Base-by-base conservation (phyloP, 2,888 invertebrate species). In the Limnephilus lunatus region DNA sequence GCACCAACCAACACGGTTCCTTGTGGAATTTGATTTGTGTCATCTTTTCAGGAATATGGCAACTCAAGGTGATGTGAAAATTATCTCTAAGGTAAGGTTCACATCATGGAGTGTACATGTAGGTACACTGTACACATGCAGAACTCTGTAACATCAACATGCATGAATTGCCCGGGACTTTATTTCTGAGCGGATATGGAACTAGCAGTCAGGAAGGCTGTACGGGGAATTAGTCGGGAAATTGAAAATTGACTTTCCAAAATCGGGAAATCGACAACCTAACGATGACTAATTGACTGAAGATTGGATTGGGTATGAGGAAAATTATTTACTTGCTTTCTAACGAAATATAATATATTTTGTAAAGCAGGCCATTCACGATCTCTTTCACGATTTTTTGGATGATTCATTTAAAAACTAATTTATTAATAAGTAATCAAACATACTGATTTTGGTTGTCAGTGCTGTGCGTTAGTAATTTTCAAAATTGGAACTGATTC, bases 251-350 rank as follows among this genome's bases (percentile, higher is more conserved):
- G 25, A 83, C 25, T 83, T 83, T 35, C 35, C 35, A 32, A 83
- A 11, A 83, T 83, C 83, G 83, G 83, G 35, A 83, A 83, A 83
- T 83, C 83, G 32, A 35, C 35, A 68, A 68, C 25, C 68, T 68
- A 68, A 83, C 83, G 32, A 31, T 15, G n/a, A 39, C 35, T 83
- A 83, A 83, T 83, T 83, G 83, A 19, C 7, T 83, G 83, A 39
- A 35, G 83, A 83, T 83, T 83, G 25, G 35, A 83, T 35, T 83
- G 25, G 68, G 9, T 25, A 25, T n/a, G 25, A 68, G 68, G 68
- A 68, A 68, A 68, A 68, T 68, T 19, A 25, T 68, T 9, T 53
- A 68, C 68, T 68, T 68, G 68, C 25, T 68, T n/a, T 25, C 9
- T 68, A 25, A 68, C 25, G 25, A n/a, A 25, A 68, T 25, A 9